These are phyloP conservation scores for Andricus curvator DNA, from an alignment of 2,888 invertebrate species.

Conservation along the genomic window DNA sequence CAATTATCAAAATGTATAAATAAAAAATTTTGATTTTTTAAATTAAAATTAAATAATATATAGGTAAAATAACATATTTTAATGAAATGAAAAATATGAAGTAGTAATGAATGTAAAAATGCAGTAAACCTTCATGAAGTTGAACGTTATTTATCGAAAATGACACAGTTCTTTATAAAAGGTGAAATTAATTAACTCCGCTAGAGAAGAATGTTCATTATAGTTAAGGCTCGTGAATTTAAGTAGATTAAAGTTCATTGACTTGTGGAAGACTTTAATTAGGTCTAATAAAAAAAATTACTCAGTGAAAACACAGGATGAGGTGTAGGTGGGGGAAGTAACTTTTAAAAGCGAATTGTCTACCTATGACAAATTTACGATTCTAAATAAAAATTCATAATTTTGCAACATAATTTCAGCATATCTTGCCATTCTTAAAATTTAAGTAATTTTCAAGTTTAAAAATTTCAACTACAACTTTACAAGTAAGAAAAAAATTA, in stretches of 20 bases:
- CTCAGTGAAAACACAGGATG: not conserved
- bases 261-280: not conserved
- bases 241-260: constrained; percentile 27
- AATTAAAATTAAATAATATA: not conserved
- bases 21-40: too few relatives aligned
- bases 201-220: constrained; percentile 31
- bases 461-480: too few relatives aligned
- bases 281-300: constrained; percentile 9
- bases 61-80: not conserved
- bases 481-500: too few relatives aligned
- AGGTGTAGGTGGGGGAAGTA: constrained; percentile 11
- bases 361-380: not conserved
- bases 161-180: constrained; percentile 1
- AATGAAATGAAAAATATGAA: not conserved
- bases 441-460: too few relatives aligned
- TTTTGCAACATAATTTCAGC: too few relatives aligned
- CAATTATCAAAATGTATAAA: not conserved
- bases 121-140: too few relatives aligned
- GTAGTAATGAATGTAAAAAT: not conserved
- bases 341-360: not conserved
- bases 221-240: constrained; percentile 1
- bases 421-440: too few relatives aligned
- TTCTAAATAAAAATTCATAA: too few relatives aligned
- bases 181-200: constrained; percentile 31
- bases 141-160: too few relatives aligned